Evolutionary conservation across 2,113 vertebrate genomes (phyloP), one percentile per base, ranked within the genome.

Genomic region (Aleadryas rufinucha): DNA sequence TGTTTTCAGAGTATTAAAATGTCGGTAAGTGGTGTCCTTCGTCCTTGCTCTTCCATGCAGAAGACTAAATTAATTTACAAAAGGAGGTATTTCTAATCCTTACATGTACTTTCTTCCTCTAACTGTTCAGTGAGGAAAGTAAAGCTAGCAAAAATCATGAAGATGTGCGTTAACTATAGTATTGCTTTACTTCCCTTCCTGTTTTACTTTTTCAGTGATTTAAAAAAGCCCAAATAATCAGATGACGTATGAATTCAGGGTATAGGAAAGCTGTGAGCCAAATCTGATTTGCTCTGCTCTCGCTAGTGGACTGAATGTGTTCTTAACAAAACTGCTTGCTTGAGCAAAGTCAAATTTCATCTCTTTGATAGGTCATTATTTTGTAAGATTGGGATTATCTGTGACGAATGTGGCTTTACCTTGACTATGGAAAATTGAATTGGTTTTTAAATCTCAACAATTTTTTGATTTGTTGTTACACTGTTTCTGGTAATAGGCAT

Each of bases 271-370:
- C 30, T 31, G 16, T 53, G 47, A 80, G 20, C 50, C 68, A 78
- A 64, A 52, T 71, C 39, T 52, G 39, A 39, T 87, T 74, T 88
- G 22, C n/a, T 84, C 3, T 88, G 31, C 28, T 92, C 30, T 74
- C 0, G 0, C 8, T 60, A 13, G 24, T 35, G 69, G 22, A 11
- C n/a, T 3, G 5, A 68, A 44, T 3, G 3, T 44, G 33, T 81
- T 84, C 63, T 14, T 59, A 68, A 59, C 0, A 1, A 70, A 72
- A 47, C 41, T 49, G 19, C 75, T 92, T 86, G 14, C 52, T 87
- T 49, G 23, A 78, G 60, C 23, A 78, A 77, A 94, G 63, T 56
- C 2, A 16, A 60, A 74, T 93, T 86, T 91, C 2, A n/a, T 63
- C 64, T 85, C 44, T 56, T 47, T 37, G 23, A 27, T 52, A 69